Evolutionary conservation across 2,113 vertebrate species (phyloP), one percentile per base, ranked within the genome.

Genomic region (Heterochromis multidens): DNA sequence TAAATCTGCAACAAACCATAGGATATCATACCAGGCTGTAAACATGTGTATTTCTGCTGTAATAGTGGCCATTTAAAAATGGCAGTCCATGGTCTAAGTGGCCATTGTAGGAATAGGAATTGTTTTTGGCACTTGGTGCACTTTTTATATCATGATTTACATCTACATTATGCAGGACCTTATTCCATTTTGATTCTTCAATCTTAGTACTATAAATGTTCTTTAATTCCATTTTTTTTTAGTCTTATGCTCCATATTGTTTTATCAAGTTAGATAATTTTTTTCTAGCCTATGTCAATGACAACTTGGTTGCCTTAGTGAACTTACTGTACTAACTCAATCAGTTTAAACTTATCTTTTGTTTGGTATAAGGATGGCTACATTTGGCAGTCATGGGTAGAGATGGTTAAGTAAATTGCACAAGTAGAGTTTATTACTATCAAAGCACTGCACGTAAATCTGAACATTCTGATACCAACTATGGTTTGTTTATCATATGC

Each of bases 301-400:
- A 43, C 63, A 37, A 11, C 62, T 0, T 0, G 12, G 21, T 40
- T 0, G 62, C 62, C 6, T 31, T 4, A 31, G 31, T 31, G 5
- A 31, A 31, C 31, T 31, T 31, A 31, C 31, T 31, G 31, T 31
- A 31, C 31, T 31, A 31, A 31, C 31, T 31, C 35, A 37, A 37
- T 31, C 5, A 37, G 14, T 49, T 49, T 17, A 49, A 49, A 49
- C 46, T 16, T 37, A 10, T 14, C 40, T 43, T 3, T 46, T 46
- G 43, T 46, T 3, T 46, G 43, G 13, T 14, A 4, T 14, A 14
- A 46, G 43, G 43, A 5, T 46, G 43, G 13, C 43, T 46, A 4
- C 8, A 7, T 12, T 72, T 46, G 37, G 37, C 10, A 4, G 23
- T 70, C 63, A 70, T 3, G 0, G 29, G 14, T 5, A 5, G 14